Evolutionary conservation across 2,888 invertebrate genomes (phyloP).

Genomic region (Trichogramma dendrolimi): DNA sequence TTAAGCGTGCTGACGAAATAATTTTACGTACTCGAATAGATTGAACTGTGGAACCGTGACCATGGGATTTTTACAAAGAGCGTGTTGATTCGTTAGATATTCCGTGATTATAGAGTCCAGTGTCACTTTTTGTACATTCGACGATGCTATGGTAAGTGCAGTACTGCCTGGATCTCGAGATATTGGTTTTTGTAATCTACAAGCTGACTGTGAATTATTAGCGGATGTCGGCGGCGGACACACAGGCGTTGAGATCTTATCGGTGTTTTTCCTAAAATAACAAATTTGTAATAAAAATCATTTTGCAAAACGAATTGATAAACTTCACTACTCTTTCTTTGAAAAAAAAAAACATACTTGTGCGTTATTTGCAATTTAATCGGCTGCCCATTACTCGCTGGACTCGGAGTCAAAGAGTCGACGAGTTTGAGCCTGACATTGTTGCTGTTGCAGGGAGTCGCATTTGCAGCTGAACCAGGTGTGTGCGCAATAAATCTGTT

Average conservation of each 20-base stretch:
- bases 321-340: not conserved
- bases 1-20: not conserved
- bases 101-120: constrained; percentile 92
- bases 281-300: not conserved
- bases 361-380: constrained; percentile 47
- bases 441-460: constrained; percentile 37
- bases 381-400: constrained; percentile 40
- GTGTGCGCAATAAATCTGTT: constrained; percentile 44
- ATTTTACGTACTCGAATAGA: constrained; percentile 70
- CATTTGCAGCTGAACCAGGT: constrained; percentile 32
- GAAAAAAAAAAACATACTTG: constrained; percentile 18
- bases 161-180: constrained; percentile 47
- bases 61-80: constrained; percentile 96
- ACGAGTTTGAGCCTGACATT: constrained; percentile 43
- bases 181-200: constrained; percentile 58
- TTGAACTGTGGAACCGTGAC: constrained; percentile 96
- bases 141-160: constrained; percentile 42
- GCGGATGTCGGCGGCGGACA: constrained; percentile 11
- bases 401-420: constrained; percentile 42
- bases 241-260: constrained; percentile 11
- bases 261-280: constrained; percentile 36
- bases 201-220: constrained; percentile 28
- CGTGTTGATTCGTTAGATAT: constrained; percentile 95
- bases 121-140: constrained; percentile 57
- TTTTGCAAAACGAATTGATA: not conserved